A percentile compares a stretch with the other conserved stretches of the same genome.
These are phyloP conservation scores for Cathartes aura DNA, from an alignment of 2,113 vertebrate genomes.

Conservation along the genomic window DNA sequence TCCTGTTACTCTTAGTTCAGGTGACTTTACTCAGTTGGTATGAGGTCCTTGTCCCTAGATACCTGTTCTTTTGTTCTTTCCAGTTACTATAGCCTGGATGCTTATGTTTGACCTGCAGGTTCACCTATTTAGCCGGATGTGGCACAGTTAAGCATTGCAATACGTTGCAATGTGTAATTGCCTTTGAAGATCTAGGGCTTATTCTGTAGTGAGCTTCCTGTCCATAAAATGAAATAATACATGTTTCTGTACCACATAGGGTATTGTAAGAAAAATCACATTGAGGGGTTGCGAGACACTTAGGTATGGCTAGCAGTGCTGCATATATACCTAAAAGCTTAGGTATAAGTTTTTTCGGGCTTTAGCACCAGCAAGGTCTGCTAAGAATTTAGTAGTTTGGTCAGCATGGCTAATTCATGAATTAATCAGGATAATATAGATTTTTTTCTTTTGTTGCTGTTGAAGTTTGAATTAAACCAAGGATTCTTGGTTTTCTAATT, in stretches of 20 bases:
- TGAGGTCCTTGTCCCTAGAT: neutral
- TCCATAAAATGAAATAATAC: neutral
- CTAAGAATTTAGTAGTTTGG: neutral
- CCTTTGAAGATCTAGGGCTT: neutral
- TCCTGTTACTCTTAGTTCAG: neutral
- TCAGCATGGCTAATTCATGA: neutral
- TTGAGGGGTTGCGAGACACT: fast-evolving
- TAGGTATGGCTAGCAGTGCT: neutral
- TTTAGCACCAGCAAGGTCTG: neutral
- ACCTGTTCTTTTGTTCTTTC: neutral
- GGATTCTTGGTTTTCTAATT: neutral
- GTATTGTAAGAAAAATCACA: neutral
- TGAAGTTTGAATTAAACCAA: neutral
- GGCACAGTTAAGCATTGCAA: neutral
- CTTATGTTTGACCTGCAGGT: neutral
- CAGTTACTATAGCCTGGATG: neutral
- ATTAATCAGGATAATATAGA: neutral
- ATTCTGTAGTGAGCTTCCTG: neutral
- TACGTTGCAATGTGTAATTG: neutral
- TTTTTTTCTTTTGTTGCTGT: neutral
- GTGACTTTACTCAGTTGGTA: neutral
- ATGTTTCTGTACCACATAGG: neutral
- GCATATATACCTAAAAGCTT: neutral
- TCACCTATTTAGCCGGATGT: neutral
- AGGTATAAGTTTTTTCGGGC: neutral